Evolutionary conservation across 2,113 vertebrate species (phyloP).

Genomic region (Rana temporaria): DNA sequence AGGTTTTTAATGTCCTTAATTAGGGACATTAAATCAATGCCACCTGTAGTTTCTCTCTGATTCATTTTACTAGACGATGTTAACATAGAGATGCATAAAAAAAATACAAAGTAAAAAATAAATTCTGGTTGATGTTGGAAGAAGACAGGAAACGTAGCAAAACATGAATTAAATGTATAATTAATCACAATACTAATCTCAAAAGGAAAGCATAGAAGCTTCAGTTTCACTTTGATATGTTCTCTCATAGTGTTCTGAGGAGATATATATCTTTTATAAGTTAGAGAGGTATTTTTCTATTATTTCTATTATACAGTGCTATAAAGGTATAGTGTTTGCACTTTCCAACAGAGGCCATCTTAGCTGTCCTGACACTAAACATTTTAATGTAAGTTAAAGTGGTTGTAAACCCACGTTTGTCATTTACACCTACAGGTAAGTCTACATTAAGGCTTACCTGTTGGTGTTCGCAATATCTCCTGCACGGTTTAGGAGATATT

Average conservation of each 20-base stretch:
- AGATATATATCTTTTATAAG: not conserved
- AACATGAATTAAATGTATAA: not conserved
- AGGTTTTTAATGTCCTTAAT: not conserved
- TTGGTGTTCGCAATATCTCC: too few relatives aligned
- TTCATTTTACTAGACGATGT: not conserved
- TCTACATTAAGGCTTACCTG: too few relatives aligned
- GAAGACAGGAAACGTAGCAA: not conserved
- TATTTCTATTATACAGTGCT: too few relatives aligned
- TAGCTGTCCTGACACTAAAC: too few relatives aligned
- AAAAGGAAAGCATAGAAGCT: not conserved
- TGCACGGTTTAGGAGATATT: too few relatives aligned
- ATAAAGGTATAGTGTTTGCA: too few relatives aligned
- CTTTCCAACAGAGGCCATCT: too few relatives aligned
- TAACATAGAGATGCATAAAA: not conserved
- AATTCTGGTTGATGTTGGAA: slow-evolving; percentile 21
- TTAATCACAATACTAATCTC: not conserved
- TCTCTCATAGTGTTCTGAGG: not conserved
- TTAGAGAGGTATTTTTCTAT: too few relatives aligned
- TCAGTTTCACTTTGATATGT: slow-evolving; percentile 9
- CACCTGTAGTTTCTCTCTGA: not conserved
- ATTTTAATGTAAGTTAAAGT: too few relatives aligned
- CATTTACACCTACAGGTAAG: too few relatives aligned
- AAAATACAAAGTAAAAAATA: not conserved
- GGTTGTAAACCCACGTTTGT: too few relatives aligned
- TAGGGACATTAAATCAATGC: not conserved